Percentiles rank a stretch among this genome's conserved stretches.
Conservation (phyloP, 2,113 vertebrate species). For the Pluvialis apricaria region DNA sequence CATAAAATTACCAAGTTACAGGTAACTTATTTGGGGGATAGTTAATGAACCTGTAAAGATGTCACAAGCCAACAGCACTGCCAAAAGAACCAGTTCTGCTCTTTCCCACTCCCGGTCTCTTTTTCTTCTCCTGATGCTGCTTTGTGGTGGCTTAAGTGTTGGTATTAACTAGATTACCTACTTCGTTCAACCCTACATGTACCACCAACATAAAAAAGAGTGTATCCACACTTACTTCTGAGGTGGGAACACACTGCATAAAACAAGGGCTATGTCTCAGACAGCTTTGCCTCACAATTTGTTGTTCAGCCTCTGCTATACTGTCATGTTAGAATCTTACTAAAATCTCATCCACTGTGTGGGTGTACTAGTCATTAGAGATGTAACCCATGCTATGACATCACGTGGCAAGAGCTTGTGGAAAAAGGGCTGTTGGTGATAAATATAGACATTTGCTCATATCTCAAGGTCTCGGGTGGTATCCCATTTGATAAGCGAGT, state of each 20-base stretch:
- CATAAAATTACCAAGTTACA: neutral
- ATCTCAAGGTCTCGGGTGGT: neutral
- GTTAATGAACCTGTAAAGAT: neutral
- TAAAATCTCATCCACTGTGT: neutral
- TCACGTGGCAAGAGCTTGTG: constrained; percentile 4
- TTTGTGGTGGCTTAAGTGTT: neutral
- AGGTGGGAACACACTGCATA: neutral
- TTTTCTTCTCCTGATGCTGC: neutral
- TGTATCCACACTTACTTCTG: neutral
- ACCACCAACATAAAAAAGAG: neutral
- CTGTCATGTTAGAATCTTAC: neutral
- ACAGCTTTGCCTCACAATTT: neutral
- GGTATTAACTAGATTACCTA: neutral
- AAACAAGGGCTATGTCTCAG: neutral
- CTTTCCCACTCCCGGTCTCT: neutral
- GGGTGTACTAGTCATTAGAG: neutral
- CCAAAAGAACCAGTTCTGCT: neutral
- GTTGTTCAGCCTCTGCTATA: neutral
- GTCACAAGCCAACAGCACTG: neutral
- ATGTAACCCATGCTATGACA: neutral
- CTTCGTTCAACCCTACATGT: neutral
- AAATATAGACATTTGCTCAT: constrained; percentile 41
- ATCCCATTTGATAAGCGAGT: neutral
- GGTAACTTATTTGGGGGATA: neutral
- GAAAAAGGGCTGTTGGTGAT: neutral